Evolutionary conservation across 2,888 invertebrate species (phyloP).

Genomic region (Lasiommata megera): DNA sequence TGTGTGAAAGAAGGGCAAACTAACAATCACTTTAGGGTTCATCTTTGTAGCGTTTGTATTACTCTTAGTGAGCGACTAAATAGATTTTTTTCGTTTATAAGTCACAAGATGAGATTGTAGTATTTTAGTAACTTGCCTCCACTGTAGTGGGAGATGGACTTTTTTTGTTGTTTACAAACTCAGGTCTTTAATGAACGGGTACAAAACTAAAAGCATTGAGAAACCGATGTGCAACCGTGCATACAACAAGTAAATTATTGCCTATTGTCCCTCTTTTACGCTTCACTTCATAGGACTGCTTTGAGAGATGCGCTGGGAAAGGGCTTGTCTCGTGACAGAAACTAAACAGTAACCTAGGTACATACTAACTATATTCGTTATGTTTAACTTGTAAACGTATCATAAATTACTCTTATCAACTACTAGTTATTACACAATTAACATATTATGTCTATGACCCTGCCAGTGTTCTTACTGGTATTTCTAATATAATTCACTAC

Average conservation of each 20-base stretch:
- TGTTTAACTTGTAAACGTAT: not conserved
- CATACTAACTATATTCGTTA: not conserved
- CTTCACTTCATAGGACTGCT: slow-evolving; percentile 40
- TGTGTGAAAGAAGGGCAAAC: too few species aligned
- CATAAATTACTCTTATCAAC: slow-evolving; percentile 3
- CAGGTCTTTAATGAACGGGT: not conserved
- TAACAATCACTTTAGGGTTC: too few species aligned
- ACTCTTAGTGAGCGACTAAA: too few species aligned
- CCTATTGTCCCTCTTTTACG: slow-evolving; percentile 55
- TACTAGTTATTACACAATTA: not conserved
- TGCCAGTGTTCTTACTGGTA: too few species aligned
- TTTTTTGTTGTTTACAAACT: not conserved
- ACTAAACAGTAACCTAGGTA: not conserved
- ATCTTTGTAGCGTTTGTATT: too few species aligned
- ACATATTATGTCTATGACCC: too few species aligned
- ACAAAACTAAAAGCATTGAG: slow-evolving; percentile 27
- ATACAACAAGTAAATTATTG: slow-evolving; percentile 53
- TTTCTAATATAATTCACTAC: too few species aligned
- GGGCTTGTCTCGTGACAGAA: slow-evolving; percentile 18
- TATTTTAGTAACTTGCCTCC: too few species aligned
- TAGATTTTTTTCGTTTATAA: too few species aligned
- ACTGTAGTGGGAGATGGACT: too few species aligned
- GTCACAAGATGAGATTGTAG: too few species aligned
- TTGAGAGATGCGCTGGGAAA: slow-evolving; percentile 34
- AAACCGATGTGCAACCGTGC: slow-evolving; percentile 50